These are phyloP conservation scores for Lepidonotus clava DNA, from an alignment of 2,888 invertebrate species.

Conservation along the genomic window DNA sequence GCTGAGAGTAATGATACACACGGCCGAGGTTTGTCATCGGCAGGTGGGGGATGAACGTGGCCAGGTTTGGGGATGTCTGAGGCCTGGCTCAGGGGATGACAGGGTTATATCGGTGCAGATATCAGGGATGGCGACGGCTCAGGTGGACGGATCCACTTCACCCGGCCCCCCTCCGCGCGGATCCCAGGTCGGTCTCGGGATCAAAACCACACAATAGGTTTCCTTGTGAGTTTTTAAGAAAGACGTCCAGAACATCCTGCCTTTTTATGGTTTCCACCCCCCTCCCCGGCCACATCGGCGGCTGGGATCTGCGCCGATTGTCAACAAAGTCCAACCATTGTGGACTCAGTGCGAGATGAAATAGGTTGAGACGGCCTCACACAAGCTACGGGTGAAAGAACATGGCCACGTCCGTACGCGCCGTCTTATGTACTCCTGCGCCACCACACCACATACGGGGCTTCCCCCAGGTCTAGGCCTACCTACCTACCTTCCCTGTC, in stretches of 20 bases:
- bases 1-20: not conserved
- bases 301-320: not conserved
- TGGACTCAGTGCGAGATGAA: not conserved
- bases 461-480: not conserved
- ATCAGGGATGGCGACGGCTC: not conserved
- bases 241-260: constrained; percentile 9
- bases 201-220: not conserved
- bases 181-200: not conserved
- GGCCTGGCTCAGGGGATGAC: not conserved
- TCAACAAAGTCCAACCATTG: not conserved
- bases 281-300: not conserved
- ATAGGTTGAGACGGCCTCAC: not conserved
- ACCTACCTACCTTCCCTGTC: not conserved
- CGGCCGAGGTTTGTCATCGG: not conserved
- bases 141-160: not conserved
- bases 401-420: not conserved
- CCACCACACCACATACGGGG: too few species aligned
- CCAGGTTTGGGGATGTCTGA: not conserved
- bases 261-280: not conserved
- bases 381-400: not conserved
- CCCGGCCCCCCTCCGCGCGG: not conserved
- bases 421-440: too few species aligned
- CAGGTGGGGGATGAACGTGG: not conserved
- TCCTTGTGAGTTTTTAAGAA: constrained; percentile 3
- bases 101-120: not conserved